These are phyloP conservation scores for Penaeus chinensis DNA, from an alignment of 1,140 invertebrate species.

Conservation along the genomic window DNA sequence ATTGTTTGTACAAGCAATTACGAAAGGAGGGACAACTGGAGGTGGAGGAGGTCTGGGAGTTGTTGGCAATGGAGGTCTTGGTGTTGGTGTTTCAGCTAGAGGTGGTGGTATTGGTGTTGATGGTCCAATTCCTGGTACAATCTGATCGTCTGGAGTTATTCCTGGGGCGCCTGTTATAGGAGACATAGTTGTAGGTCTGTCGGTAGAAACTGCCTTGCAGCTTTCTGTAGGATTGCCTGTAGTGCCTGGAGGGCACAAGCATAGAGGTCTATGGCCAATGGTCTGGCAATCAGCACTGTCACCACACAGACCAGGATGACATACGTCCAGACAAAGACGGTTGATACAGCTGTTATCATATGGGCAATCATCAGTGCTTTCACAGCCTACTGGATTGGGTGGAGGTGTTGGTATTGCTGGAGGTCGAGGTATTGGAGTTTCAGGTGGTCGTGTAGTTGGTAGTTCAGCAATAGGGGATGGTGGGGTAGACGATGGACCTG, in stretches of 20 bases:
- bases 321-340: conserved; percentile 83
- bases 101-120: conserved; percentile 42
- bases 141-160: conserved; percentile 4
- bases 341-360: conserved; percentile 72
- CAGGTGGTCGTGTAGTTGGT: conserved; percentile 62
- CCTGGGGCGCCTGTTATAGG: conserved; percentile 30
- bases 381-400: conserved; percentile 70
- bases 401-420: conserved; percentile 72
- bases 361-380: conserved; percentile 76
- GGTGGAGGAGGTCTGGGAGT: conserved; percentile 21
- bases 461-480: conserved; percentile 8
- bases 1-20: conserved; percentile 82
- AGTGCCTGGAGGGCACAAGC: conserved; percentile 79
- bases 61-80: conserved; percentile 28
- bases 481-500: neutral
- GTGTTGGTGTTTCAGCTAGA: conserved; percentile 28
- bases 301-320: conserved; percentile 84
- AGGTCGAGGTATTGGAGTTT: conserved; percentile 62
- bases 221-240: conserved; percentile 83
- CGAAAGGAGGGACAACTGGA: conserved; percentile 66
- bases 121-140: conserved; percentile 24
- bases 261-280: conserved; percentile 62
- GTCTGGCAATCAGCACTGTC: conserved; percentile 68
- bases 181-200: conserved; percentile 19
- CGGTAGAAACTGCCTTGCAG: conserved; percentile 49